These are phyloP conservation scores for Drosophila sucinea DNA, from an alignment of 1,140 invertebrate genomes.

Conservation along the genomic window DNA sequence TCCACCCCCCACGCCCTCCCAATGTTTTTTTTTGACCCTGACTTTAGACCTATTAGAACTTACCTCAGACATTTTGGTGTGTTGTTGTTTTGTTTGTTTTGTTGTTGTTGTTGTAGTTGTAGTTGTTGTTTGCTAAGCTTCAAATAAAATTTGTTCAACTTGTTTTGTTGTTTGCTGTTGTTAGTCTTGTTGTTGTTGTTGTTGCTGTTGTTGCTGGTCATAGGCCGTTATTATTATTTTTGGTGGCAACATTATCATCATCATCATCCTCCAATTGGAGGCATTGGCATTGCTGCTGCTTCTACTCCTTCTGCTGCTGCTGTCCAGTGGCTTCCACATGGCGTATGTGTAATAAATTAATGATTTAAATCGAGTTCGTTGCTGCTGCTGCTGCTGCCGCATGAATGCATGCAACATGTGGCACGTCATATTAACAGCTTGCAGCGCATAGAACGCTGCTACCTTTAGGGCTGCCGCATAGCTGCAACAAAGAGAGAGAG, in stretches of 20 bases:
- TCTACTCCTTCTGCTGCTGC: background rate
- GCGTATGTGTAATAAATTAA: slow-evolving; percentile 47
- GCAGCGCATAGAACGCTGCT: slow-evolving; percentile 40
- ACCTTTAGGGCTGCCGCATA: slow-evolving; percentile 63
- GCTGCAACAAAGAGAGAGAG: slow-evolving; percentile 29
- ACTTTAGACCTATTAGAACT: slow-evolving; percentile 20
- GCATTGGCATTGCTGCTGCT: background rate
- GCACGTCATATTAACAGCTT: slow-evolving; percentile 57
- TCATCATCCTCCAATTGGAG: slow-evolving; percentile 14
- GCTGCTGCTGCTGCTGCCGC: slow-evolving; percentile 49
- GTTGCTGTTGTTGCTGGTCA: slow-evolving; percentile 23
- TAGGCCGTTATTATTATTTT: slow-evolving; percentile 9
- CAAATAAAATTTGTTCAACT: slow-evolving; percentile 39
- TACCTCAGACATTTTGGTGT: slow-evolving; percentile 68
- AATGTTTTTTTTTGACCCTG: background rate
- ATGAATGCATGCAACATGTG: slow-evolving; percentile 71
- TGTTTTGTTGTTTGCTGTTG: slow-evolving; percentile 23
- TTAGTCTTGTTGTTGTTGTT: slow-evolving; percentile 23
- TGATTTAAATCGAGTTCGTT: slow-evolving; percentile 53
- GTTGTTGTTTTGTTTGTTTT: background rate
- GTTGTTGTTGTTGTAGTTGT: slow-evolving; percentile 4
- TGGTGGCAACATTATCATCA: slow-evolving; percentile 19
- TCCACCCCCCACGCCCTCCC: background rate
- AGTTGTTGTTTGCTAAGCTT: slow-evolving; percentile 26
- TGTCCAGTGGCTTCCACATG: slow-evolving; percentile 24